Base-by-base conservation (phyloP, 2,888 invertebrate genomes). In the Dysmachus trigonus region DNA sequence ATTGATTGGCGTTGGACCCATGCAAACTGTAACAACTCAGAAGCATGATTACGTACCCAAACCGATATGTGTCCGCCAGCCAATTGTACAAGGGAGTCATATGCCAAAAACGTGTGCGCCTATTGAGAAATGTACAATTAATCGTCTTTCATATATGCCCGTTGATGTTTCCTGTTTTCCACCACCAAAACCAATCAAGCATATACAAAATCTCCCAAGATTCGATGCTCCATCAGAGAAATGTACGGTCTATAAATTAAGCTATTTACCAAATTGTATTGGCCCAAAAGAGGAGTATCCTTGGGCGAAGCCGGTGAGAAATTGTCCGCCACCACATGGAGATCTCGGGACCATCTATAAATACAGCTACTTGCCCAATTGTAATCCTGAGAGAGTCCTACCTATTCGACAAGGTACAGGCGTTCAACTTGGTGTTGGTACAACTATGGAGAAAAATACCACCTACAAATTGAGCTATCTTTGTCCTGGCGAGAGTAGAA, bases 21-120 rank as follows among this genome's bases (percentile, higher is more conserved):
- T 95, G 93, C 95, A 95, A 92, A 95, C 95, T 88, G 91, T 94
- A 86, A 95, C 96, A 2, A 96, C 96, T 0, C 94, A 95, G 88
- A 95, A 95, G 62, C 95, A 95, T 90, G 96, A 96, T 92, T 96
- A 92, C 89, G 95, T 95, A 71, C 94, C 95, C 1, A 95, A 95
- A 89, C 94, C 94, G 0, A 92, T 92, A 86, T 93, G 89, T 41
- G 90, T 89, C 87, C 89, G 90, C 1, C 86, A 87, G 10, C 90
- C 90, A 0, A 89, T 91, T 62, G 31, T 86, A 38, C 91, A 90
- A 0, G 85, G 87, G 0, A 88, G 88, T 18, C 90, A 90, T 30
- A 90, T 92, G 30, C 89, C 88, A 53, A 89, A 89, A 38, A 88
- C 89, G 2, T 88, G 88, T 4, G 91, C 90, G 0, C 90, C 91